Base-by-base conservation (phyloP, 2,113 vertebrate species). In the Muscicapa adusta region DNA sequence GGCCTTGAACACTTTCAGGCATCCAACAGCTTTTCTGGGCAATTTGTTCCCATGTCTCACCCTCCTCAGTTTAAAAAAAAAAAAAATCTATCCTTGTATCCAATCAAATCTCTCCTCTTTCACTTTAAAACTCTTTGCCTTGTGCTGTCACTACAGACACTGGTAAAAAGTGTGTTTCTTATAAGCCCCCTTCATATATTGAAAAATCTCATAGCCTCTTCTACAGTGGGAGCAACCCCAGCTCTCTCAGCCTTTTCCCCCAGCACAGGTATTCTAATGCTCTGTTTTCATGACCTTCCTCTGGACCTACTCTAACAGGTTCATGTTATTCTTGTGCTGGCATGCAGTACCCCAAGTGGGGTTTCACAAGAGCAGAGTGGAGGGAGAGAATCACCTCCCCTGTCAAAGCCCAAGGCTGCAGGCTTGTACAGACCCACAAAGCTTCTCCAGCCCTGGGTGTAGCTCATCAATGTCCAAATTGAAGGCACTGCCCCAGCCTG, bases 331-430 rank as follows among this genome's bases (percentile, higher is more conserved):
- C 40, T 65, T 33, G 2, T 25, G 38, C 34, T 65, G 25, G 8
- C 56, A 70, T 9, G 20, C n/a, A 48, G 31, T 9, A 45, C 51
- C 56, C 12, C 29, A 43, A 9, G 24, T 5, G 8, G 18, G 8
- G 16, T 22, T 60, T 60, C 43, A 38, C 13, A 19, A 34, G 33
- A 63, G 54, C 5, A 5, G 36, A 29, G 42, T 6, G 4, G 26
- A 80, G 15, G 20, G n/a, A 48, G 24, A 54, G 18, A 65, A 66
- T 18, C 40, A 51, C 29, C 28, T 60, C 18, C 4, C 18, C 10
- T 10, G 1, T 8, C 0, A 0, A 66, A 76, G 43, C 19, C 40
- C 50, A 73, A 54, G 43, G 40, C 33, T 60, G 22, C 70, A 80
- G 42, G 38, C 45, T 78, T 54, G 13, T 54, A 25, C 6, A 33